These are phyloP conservation scores for Calvadosia cruxmelitensis DNA, from an alignment of 30 jellyfish, hydroid and myxozoan genomes.

Conservation along the genomic window DNA sequence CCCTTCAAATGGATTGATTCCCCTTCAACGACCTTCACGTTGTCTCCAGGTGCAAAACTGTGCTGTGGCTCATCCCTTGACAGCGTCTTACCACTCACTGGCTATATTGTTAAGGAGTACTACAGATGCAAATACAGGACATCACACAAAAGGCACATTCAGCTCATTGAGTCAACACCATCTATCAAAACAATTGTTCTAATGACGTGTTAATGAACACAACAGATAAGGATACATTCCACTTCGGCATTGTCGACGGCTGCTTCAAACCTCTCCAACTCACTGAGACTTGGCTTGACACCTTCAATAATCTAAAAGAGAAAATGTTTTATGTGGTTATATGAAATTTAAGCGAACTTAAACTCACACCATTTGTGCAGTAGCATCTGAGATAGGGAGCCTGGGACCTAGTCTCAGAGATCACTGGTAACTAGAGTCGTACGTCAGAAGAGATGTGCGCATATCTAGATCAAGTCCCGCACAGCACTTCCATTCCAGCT, in stretches of 20 bases:
- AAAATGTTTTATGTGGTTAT: neutral
- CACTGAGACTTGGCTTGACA: conserved; percentile 78
- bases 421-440: no score
- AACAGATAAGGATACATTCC: conserved; percentile 37
- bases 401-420: no score
- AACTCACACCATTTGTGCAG: no score
- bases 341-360: no score
- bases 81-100: conserved; percentile 45
- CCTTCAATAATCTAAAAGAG: conserved; percentile 64
- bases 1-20: conserved; percentile 89
- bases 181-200: no score
- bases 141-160: no score
- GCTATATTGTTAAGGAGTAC: neutral
- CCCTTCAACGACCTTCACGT: conserved; percentile 78
- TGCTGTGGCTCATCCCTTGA: conserved; percentile 64
- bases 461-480: no score
- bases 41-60: conserved; percentile 88
- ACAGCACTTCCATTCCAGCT: no score
- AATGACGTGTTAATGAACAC: no score
- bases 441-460: no score
- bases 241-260: conserved; percentile 90
- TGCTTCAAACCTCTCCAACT: conserved; percentile 76
- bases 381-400: no score
- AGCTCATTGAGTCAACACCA: no score
- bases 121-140: neutral